These are phyloP conservation scores for Drosophila simulans DNA, from an alignment of 1,140 invertebrate genomes.

Conservation along the genomic window DNA sequence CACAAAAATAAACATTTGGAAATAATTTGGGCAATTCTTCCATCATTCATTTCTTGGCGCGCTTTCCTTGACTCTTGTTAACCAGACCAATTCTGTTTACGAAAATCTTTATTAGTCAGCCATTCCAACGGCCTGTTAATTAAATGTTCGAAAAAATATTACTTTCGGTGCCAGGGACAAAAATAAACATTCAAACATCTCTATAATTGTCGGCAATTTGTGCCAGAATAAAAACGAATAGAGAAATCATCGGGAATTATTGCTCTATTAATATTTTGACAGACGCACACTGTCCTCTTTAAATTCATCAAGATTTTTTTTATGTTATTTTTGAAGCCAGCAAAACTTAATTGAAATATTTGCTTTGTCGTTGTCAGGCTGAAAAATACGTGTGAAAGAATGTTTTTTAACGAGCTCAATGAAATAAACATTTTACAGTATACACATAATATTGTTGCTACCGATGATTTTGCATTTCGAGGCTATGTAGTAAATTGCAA, in stretches of 20 bases:
- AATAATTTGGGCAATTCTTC: slow-evolving; percentile 4
- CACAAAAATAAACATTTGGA: slow-evolving; percentile 24
- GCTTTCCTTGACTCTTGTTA: slow-evolving; percentile 12
- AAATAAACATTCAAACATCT: slow-evolving; percentile 10
- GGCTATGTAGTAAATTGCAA: no score
- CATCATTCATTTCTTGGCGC: neutral
- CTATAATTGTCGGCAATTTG: slow-evolving; percentile 37
- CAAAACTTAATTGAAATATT: slow-evolving; percentile 63
- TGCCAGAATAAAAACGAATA: slow-evolving; percentile 25
- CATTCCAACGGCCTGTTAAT: slow-evolving; percentile 13
- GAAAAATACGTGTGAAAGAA: slow-evolving; percentile 12
- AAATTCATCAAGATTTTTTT: slow-evolving; percentile 14
- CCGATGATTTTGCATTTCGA: no score
- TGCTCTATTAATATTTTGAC: slow-evolving; percentile 59
- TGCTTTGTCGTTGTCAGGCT: slow-evolving; percentile 39
- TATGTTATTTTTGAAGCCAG: neutral
- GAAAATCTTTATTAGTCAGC: slow-evolving; percentile 25
- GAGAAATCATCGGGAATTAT: slow-evolving; percentile 30
- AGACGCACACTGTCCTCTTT: slow-evolving; percentile 31
- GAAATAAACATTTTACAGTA: slow-evolving; percentile 5
- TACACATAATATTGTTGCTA: neutral
- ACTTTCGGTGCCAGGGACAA: slow-evolving; percentile 34
- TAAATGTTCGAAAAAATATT: slow-evolving; percentile 26
- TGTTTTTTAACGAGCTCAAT: slow-evolving; percentile 15
- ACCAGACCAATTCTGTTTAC: slow-evolving; percentile 19